These are phyloP conservation scores for Leptodactylus fallax DNA, from an alignment of 2,797 vertebrate species.

Conservation along the genomic window DNA sequence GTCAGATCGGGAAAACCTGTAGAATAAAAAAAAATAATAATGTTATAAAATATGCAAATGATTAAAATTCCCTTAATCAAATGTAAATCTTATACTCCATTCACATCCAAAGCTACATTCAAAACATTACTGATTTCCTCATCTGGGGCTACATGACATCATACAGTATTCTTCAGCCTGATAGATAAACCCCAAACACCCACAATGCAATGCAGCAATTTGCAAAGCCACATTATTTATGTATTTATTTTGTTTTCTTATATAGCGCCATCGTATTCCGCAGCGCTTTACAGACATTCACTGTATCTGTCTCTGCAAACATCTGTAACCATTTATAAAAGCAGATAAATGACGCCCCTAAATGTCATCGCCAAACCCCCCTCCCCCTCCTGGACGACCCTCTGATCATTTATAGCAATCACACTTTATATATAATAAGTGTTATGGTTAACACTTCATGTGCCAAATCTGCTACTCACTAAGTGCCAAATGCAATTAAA, in stretches of 20 bases:
- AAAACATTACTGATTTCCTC: neutral
- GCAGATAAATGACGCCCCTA: neutral
- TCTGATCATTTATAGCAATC: no score
- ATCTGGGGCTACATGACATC: neutral
- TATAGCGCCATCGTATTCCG: no score
- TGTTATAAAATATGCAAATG: neutral
- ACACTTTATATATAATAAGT: no score
- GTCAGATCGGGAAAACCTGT: constrained; percentile 93
- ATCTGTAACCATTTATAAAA: constrained; percentile 18
- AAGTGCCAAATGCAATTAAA: no score
- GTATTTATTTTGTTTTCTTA: no score
- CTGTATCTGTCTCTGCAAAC: neutral
- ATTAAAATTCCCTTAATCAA: no score
- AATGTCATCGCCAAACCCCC: neutral
- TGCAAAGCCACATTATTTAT: neutral
- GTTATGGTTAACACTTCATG: no score
- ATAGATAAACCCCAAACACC: neutral
- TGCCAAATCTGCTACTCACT: neutral
- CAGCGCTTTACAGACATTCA: no score
- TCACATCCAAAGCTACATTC: neutral
- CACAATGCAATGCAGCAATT: neutral
- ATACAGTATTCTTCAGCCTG: neutral
- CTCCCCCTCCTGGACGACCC: no score
- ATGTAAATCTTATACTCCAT: neutral
- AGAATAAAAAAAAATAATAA: neutral